Evolutionary conservation across 2,888 invertebrate species (phyloP).

Genomic region (Nymphalis c-album): DNA sequence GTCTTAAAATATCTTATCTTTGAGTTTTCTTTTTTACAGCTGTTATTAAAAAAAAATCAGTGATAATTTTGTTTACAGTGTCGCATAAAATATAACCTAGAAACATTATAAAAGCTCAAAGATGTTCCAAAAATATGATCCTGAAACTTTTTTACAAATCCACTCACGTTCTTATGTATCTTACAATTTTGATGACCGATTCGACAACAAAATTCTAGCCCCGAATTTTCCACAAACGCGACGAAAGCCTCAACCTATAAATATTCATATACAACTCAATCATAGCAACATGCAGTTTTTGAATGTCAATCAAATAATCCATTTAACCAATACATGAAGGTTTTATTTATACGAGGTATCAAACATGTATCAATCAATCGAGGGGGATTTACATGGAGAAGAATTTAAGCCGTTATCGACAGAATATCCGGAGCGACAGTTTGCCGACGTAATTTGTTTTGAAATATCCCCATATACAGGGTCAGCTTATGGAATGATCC

Average conservation of each 20-base stretch:
- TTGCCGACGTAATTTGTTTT: slow-evolving; percentile 38
- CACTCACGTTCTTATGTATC: too few relatives aligned
- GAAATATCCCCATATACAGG: slow-evolving; percentile 2
- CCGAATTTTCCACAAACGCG: neutral
- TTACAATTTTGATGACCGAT: too few relatives aligned
- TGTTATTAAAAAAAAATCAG: too few relatives aligned
- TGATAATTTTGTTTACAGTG: too few relatives aligned
- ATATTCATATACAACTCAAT: neutral
- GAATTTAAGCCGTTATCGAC: slow-evolving; percentile 61
- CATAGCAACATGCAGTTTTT: slow-evolving; percentile 2
- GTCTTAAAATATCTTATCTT: too few relatives aligned
- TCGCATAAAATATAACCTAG: too few relatives aligned
- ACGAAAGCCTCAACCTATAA: neutral
- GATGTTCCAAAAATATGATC: too few relatives aligned
- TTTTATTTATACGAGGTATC: slow-evolving; percentile 46
- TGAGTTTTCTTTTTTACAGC: too few relatives aligned
- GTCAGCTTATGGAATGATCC: slow-evolving; percentile 26
- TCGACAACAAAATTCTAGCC: neutral
- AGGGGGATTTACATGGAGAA: slow-evolving; percentile 58
- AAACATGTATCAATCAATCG: slow-evolving; percentile 58
- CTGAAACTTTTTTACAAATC: too few relatives aligned
- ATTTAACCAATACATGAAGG: slow-evolving; percentile 54
- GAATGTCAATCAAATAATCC: slow-evolving; percentile 49
- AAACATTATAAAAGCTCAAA: too few relatives aligned
- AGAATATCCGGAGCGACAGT: slow-evolving; percentile 41